A percentile compares a stretch with the other conserved stretches of the same genome.
Evolutionary conservation across 2,888 invertebrate genomes (phyloP).

Genomic region (Eubasilissa splendida): DNA sequence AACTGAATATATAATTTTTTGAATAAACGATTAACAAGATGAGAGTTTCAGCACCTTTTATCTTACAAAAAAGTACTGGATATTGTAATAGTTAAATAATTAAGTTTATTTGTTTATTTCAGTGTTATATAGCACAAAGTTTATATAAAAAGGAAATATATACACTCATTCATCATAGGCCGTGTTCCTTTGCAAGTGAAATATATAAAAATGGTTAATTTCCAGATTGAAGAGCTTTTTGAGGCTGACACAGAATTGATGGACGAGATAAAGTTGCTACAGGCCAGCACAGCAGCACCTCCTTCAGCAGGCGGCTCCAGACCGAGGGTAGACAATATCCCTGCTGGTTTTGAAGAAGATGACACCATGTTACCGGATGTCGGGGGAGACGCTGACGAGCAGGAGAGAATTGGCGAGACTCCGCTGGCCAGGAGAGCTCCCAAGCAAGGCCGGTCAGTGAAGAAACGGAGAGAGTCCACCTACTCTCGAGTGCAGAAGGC

Average conservation of each 20-base stretch:
- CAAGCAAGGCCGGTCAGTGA: neutral
- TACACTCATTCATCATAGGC: too few species aligned
- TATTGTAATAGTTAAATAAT: too few species aligned
- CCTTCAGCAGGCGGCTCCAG: neutral
- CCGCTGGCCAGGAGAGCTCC: neutral
- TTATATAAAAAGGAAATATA: too few species aligned
- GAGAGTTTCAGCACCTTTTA: too few species aligned
- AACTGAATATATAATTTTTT: too few species aligned
- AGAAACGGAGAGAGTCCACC: conserved; percentile 6
- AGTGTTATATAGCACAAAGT: too few species aligned
- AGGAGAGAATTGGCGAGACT: conserved; percentile 7
- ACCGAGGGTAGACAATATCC: conserved; percentile 30
- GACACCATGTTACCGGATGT: neutral
- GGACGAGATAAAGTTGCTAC: conserved; percentile 65
- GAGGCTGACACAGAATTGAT: conserved; percentile 68
- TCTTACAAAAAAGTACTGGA: too few species aligned
- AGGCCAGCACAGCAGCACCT: conserved; percentile 54
- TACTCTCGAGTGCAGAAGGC: neutral
- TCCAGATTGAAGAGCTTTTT: conserved; percentile 68
- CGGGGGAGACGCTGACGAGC: neutral
- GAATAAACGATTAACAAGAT: too few species aligned
- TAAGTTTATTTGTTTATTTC: too few species aligned
- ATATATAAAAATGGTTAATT: neutral
- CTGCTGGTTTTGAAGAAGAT: conserved; percentile 24
- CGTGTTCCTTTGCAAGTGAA: too few species aligned